Percentiles rank a stretch among this genome's conserved stretches.
Conservation (phyloP, 2,888 invertebrate species). For the Pemphredon lugubris region DNA sequence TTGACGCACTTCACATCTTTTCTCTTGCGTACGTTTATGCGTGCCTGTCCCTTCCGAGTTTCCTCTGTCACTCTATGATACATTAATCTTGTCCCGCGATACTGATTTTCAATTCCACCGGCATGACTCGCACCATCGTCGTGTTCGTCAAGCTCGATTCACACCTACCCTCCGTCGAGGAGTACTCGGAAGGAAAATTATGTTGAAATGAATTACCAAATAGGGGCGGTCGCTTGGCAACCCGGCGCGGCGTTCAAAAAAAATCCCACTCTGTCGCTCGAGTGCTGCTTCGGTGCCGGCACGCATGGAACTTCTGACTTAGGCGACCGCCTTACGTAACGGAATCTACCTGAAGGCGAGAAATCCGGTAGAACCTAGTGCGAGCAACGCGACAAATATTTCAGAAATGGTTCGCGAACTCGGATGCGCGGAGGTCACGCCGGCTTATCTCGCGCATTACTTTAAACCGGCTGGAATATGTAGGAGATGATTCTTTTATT, state of each 20-base stretch:
- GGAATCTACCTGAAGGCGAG: conserved; percentile 15
- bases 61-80: no score
- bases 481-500: no score
- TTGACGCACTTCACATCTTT: no score
- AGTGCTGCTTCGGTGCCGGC: conserved; percentile 14
- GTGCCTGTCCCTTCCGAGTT: no score
- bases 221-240: conserved; percentile 38
- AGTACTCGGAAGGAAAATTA: conserved; percentile 14
- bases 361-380: conserved; percentile 12
- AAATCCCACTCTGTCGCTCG: conserved; percentile 1
- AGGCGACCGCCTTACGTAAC: conserved; percentile 23
- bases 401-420: conserved; percentile 26
- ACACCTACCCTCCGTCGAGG: conserved; percentile 18
- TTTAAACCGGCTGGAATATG: no score
- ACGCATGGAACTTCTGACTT: conserved; percentile 26
- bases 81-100: conserved; percentile 17
- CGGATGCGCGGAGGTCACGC: not conserved
- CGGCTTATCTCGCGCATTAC: no score
- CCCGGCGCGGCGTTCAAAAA: not conserved
- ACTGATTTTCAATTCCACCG: conserved; percentile 41
- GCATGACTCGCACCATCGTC: not conserved
- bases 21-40: no score
- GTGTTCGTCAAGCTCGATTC: conserved; percentile 30
- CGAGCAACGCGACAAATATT: conserved; percentile 48
- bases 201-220: conserved; percentile 41